phyloP scores from a whole-genome alignment of 2,888 invertebrate species.

The Falcaria lacertinaria region DNA sequence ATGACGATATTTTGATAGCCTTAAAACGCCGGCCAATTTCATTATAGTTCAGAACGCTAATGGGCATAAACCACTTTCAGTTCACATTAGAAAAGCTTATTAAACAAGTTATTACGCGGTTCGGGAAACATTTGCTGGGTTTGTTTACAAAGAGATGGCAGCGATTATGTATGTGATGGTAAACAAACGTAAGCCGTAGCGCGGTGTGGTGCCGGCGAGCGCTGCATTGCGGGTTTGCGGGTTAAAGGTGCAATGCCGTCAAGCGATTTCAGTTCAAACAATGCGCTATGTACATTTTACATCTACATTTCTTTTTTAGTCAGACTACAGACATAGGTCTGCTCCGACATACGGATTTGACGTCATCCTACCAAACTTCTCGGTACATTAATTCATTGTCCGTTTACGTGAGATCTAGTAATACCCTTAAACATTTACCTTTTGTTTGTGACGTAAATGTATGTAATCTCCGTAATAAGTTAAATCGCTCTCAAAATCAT shows the following conservation, averaged over 20 bases:
- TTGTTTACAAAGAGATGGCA: slow-evolving; percentile 31
- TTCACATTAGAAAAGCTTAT: slow-evolving; percentile 21
- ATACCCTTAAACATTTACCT: background rate
- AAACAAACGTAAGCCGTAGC: slow-evolving; percentile 40
- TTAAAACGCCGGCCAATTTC: slow-evolving; percentile 15
- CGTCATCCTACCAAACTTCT: slow-evolving; percentile 23
- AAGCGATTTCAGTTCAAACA: slow-evolving; percentile 37
- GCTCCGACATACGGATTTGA: slow-evolving; percentile 35
- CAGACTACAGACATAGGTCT: no score
- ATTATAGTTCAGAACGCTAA: slow-evolving; percentile 4
- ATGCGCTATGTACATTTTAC: slow-evolving; percentile 26
- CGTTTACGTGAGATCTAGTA: background rate
- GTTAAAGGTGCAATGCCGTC: slow-evolving; percentile 61
- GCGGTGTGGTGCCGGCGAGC: slow-evolving; percentile 55
- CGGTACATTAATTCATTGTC: slow-evolving; percentile 15
- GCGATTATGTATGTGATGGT: slow-evolving; percentile 48
- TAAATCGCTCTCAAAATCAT: slow-evolving; percentile 19
- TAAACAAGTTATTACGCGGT: slow-evolving; percentile 24
- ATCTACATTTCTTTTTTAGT: no score
- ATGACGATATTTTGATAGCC: slow-evolving; percentile 2
- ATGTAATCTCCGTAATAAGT: slow-evolving; percentile 13
- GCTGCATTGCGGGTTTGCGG: slow-evolving; percentile 64
- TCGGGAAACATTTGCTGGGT: slow-evolving; percentile 20
- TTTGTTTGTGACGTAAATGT: slow-evolving; percentile 10
- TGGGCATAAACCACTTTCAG: slow-evolving; percentile 17